phyloP scores from a whole-genome alignment of 2,888 invertebrate genomes.

The Meteorus cinctellus region DNA sequence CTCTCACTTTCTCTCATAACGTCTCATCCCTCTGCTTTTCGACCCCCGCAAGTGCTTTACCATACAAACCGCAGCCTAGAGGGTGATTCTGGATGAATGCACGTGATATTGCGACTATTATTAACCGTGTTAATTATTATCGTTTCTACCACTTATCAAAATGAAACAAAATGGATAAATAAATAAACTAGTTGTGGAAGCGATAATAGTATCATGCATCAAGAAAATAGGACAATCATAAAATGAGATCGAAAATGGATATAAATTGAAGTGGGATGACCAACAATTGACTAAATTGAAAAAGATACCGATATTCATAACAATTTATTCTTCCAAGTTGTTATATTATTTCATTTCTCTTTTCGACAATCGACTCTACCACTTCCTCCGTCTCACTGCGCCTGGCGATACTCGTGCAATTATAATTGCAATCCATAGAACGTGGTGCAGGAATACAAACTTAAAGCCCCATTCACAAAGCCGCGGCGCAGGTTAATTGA shows the following conservation, averaged over 20 bases:
- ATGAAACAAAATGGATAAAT: neutral
- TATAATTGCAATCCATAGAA: constrained; percentile 60
- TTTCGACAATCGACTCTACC: neutral
- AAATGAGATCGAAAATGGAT: neutral
- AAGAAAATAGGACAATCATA: neutral
- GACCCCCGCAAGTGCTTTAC: constrained; percentile 52
- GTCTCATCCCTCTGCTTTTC: constrained; percentile 16
- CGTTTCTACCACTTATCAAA: constrained; percentile 42
- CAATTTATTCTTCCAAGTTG: constrained; percentile 11
- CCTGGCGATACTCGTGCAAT: constrained; percentile 50
- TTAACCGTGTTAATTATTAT: constrained; percentile 67
- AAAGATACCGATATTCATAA: neutral
- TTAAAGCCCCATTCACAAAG: constrained; percentile 56
- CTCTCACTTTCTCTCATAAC: constrained; percentile 39
- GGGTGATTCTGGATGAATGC: constrained; percentile 61
- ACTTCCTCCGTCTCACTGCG: constrained; percentile 10
- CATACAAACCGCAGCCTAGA: constrained; percentile 60
- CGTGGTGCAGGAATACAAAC: constrained; percentile 54
- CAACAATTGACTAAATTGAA: neutral
- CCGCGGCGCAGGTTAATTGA: constrained; percentile 53
- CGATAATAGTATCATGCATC: neutral
- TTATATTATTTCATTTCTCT: constrained; percentile 13
- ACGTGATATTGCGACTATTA: constrained; percentile 65
- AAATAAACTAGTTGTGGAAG: neutral
- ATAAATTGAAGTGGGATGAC: neutral